Percentiles rank a stretch among this genome's conserved stretches.
phyloP scores from a whole-genome alignment of 53 echinoderm and acorn worm genomes.

The Mesocentrotus franciscanus region DNA sequence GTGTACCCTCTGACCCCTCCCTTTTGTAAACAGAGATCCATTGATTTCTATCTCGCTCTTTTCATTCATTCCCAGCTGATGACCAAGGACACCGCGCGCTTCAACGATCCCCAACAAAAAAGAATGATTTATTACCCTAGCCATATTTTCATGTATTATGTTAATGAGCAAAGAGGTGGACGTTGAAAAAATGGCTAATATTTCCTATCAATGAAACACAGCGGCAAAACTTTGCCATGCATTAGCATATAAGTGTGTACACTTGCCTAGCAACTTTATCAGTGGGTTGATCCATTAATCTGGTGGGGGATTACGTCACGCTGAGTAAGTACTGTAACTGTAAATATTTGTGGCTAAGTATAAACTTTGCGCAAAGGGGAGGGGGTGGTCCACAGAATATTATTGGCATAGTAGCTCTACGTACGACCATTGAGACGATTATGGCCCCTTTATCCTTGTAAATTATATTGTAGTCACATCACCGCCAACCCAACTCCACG shows the following conservation, averaged over 20 bases:
- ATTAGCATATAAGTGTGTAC: constrained; percentile 22
- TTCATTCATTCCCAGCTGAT: background rate
- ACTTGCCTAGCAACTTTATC: constrained; percentile 47
- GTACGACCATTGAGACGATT: too few species aligned
- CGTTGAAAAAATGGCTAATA: background rate
- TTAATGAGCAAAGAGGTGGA: background rate
- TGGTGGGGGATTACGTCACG: background rate
- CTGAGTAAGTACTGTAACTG: background rate
- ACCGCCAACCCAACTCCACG: too few species aligned
- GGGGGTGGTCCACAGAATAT: background rate
- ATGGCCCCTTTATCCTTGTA: too few species aligned
- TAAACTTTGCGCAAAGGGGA: background rate
- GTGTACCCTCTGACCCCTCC: constrained; percentile 57
- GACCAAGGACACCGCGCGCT: constrained; percentile 16
- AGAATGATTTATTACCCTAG: background rate
- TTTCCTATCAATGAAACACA: background rate
- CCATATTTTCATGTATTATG: background rate
- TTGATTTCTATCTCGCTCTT: constrained; percentile 31
- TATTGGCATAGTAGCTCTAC: too few species aligned
- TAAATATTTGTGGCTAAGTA: background rate
- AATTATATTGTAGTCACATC: too few species aligned
- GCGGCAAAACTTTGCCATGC: background rate
- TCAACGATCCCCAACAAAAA: background rate
- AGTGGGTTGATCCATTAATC: constrained; percentile 24
- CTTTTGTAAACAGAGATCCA: background rate